Base-by-base conservation (phyloP, 2,888 invertebrate species). In the Scelioninae gen. 1 region DNA sequence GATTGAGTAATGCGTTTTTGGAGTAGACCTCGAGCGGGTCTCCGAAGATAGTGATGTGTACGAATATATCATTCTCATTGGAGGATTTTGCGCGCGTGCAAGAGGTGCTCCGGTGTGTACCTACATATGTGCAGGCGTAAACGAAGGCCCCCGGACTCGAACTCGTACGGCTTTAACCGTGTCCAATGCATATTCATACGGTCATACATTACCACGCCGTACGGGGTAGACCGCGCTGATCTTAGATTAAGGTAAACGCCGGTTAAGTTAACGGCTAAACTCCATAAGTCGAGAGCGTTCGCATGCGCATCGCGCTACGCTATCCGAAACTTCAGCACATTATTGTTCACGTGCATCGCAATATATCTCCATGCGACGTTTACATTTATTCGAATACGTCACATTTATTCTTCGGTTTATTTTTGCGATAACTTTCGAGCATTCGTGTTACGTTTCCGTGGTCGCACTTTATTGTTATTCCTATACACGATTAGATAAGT, bases 221-320 rank as follows among this genome's bases (percentile, higher is more conserved):
- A 85, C 88, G 85, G 88, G 82, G 87, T 86, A 88, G 87, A 85
- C 88, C 84, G 86, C 84, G 88, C 90, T 90, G 92, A 92, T 92
- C 92, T 92, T 91, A 92, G 92, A 92, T 92, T 92, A 92, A 91
- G 92, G 92, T 92, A 92, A 92, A 92, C 92, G 92, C 92, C 92
- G 92, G 92, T 92, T 92, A 92, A 92, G 92, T 92, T 92, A 92
- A 92, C 92, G 92, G 92, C 92, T 92, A 90, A 91, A 91, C 91
- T 90, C 90, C 89, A 89, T 89, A 90, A 92, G 91, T 90, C 89
- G 90, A 85, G 88, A 88, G 86, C 85, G 87, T 88, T 90, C 90
- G 90, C 91, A 90, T 89, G 90, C 90, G 89, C 90, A 89, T 90
- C 88, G 89, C 83, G 81, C 85, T 60, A 80, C 63, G 51, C 66